Percentiles rank a stretch among this genome's conserved stretches.
Conservation (phyloP, 2,797 vertebrate genomes). For the Tadarida brasiliensis region DNA sequence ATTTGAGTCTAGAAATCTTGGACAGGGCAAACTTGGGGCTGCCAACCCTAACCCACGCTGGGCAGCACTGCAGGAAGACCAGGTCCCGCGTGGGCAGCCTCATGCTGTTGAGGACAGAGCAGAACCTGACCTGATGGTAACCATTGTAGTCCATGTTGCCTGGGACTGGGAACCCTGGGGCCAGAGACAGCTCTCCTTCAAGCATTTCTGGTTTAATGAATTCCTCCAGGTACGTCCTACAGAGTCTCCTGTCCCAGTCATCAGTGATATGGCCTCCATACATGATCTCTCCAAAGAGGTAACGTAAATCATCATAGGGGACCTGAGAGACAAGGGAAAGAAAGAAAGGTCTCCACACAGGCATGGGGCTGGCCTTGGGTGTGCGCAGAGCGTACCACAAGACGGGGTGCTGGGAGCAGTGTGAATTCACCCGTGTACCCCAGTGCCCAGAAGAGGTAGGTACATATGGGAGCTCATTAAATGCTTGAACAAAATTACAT, state of each 20-base stretch:
- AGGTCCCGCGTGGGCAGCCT: fast-evolving
- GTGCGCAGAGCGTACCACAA: neutral
- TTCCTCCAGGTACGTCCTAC: conserved; percentile 95
- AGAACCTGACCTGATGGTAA: conserved; percentile 93
- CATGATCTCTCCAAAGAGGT: conserved; percentile 98
- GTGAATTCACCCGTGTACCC: fast-evolving
- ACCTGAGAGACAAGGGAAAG: conserved; percentile 88
- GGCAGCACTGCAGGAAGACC: neutral
- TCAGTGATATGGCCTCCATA: conserved; percentile 98
- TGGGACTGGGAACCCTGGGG: conserved; percentile 94
- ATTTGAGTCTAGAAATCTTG: neutral
- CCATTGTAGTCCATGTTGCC: conserved; percentile 94
- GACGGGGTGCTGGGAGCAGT: neutral
- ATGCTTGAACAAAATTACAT: neutral
- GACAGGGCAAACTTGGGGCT: neutral
- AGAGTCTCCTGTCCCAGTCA: conserved; percentile 96
- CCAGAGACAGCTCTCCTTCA: conserved; percentile 93
- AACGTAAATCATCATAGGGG: conserved; percentile 95
- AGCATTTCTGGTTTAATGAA: conserved; percentile 96
- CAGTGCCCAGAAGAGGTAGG: neutral
- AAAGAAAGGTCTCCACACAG: fast-evolving
- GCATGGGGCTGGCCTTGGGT: fast-evolving
- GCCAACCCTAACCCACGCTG: neutral
- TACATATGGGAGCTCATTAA: neutral
- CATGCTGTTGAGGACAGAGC: neutral